A percentile compares a stretch with the other conserved stretches of the same genome.
phyloP scores from a whole-genome alignment of 2,797 vertebrate species.

The Pyrocephalus nanus region DNA sequence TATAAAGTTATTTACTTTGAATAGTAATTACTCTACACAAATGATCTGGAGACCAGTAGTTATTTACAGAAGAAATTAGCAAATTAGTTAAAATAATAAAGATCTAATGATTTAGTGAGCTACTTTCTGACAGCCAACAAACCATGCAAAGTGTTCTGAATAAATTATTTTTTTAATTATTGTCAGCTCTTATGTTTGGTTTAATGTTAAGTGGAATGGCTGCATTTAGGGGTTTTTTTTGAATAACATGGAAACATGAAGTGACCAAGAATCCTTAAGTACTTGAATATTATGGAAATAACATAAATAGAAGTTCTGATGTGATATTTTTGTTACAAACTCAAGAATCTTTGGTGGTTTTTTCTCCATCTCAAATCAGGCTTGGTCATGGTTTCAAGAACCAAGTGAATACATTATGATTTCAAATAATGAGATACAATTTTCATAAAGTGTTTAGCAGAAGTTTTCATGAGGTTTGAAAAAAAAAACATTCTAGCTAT shows the following conservation, averaged over 20 bases:
- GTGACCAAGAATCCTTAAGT: neutral
- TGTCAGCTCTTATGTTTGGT: neutral
- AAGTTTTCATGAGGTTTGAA: neutral
- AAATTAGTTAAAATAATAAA: neutral
- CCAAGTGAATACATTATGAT: neutral
- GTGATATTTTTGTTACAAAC: neutral
- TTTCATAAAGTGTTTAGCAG: neutral
- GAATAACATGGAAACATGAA: neutral
- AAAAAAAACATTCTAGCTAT: neutral
- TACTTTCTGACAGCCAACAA: neutral
- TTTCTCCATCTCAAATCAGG: neutral
- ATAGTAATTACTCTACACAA: neutral
- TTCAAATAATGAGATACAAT: neutral
- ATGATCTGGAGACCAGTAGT: neutral
- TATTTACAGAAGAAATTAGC: neutral
- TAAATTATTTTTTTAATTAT: neutral
- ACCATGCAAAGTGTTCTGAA: neutral
- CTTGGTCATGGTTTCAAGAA: neutral
- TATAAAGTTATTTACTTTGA: neutral
- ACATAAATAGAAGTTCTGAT: neutral
- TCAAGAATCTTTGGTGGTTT: neutral
- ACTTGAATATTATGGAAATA: neutral
- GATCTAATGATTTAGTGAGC: neutral
- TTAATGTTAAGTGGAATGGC: neutral
- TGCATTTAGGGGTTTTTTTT: neutral